Evolutionary conservation across 1,140 invertebrate genomes (phyloP), one percentile per base, ranked within the genome.

Genomic region (Bombus fervidus): DNA sequence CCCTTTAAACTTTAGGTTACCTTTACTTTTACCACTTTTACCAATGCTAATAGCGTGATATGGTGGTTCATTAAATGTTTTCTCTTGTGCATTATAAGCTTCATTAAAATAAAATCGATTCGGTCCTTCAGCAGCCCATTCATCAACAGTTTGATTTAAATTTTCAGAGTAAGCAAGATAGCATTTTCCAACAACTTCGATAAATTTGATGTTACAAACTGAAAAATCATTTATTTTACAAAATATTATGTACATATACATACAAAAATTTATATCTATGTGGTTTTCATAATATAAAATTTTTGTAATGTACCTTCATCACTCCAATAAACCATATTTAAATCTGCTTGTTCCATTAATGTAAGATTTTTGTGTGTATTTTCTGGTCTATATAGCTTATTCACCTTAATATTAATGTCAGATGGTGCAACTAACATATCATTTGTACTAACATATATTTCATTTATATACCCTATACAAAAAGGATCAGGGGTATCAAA

Each of bases 241-340:
- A 31, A 10, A n/a, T 64, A n/a, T 13, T 28, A 25, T 59, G 25
- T 28, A 12, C 6, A 89, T 68, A 37, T 25, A 37, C 62, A 69
- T 69, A 81, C 77, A 39, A 37, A 34, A 68, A 18, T 31, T 22
- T 22, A 68, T 68, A 34, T 34, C 8, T 22, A 34, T 68, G 31
- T 68, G n/a, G 31, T 13, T n/a, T 31, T 64, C 15, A 64, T 43
- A 15, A 80, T 62, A 77, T 15, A 10, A 39, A 62, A n/a, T 59
- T 57, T 39, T 15, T 10, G 57, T 64, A 71, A 76, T 66, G 94
- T 95, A 96, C 97, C 96, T 96, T 98, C 97, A 43, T 97, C 95
- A 73, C 96, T 97, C 97, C 97, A 98, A 93, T 97, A 98, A 0
- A 98, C 91, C 68, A 97, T 93, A 93, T 98, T 98, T 13, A 98